phyloP scores from a whole-genome alignment of 2,797 vertebrate species.

The Sylvia borin region DNA sequence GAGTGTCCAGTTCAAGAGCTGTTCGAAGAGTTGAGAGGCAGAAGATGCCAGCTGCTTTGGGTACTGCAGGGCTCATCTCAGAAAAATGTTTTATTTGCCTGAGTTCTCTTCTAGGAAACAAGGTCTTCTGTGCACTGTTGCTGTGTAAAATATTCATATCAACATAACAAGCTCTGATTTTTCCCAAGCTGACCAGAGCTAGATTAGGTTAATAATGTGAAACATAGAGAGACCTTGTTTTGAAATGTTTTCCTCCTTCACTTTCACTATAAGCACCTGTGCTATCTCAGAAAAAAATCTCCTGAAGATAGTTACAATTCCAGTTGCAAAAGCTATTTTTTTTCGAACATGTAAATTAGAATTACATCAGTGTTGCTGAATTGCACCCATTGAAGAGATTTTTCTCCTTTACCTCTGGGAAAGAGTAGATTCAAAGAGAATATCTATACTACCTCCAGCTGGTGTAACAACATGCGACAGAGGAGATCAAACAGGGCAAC shows the following conservation, averaged over 20 bases:
- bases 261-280: not conserved
- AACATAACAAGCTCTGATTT: slow-evolving; percentile 17
- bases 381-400: not conserved
- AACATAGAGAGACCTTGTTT: slow-evolving; percentile 8
- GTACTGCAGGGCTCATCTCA: not conserved
- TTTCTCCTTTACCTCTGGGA: not conserved
- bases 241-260: slow-evolving; percentile 17
- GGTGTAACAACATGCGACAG: not conserved
- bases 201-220: slow-evolving; percentile 30
- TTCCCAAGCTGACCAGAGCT: slow-evolving; percentile 24
- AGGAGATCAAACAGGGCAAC: not conserved
- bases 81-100: not conserved
- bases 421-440: not conserved
- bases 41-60: not conserved
- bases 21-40: not conserved
- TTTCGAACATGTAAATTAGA: not conserved
- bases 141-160: slow-evolving; percentile 34
- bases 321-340: not conserved
- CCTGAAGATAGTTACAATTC: not conserved
- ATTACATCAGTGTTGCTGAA: not conserved
- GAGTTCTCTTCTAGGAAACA: not conserved
- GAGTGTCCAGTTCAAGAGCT: not conserved
- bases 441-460: not conserved
- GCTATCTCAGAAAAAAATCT: not conserved
- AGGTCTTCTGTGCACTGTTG: not conserved